Percentiles rank a stretch among this genome's conserved stretches.
Evolutionary conservation across 2,113 vertebrate species (phyloP).

Genomic region (Passer domesticus): DNA sequence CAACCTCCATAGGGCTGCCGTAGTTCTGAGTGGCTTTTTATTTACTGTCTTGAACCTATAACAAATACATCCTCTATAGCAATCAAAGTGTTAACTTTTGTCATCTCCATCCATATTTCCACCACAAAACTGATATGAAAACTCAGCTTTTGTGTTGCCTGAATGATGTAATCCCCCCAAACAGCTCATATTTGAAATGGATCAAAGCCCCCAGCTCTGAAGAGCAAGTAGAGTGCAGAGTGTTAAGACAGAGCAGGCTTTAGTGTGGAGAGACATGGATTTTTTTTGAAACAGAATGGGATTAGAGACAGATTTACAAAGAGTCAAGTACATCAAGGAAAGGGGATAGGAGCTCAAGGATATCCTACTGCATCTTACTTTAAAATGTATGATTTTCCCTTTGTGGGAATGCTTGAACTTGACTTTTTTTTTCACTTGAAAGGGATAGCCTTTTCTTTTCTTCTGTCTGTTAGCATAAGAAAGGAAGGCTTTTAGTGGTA

Average conservation of each 20-base stretch:
- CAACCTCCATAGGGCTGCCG: not conserved
- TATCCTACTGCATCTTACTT: not conserved
- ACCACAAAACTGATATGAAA: not conserved
- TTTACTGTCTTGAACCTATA: not conserved
- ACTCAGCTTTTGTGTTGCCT: not conserved
- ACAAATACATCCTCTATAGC: not conserved
- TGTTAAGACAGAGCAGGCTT: not conserved
- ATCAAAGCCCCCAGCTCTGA: not conserved
- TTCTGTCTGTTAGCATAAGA: conserved; percentile 5
- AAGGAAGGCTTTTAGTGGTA: not conserved
- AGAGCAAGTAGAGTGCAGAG: not conserved
- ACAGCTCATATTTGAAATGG: not conserved
- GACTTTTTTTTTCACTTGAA: not conserved
- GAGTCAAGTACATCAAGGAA: not conserved
- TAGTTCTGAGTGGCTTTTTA: not conserved
- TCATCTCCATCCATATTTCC: not conserved
- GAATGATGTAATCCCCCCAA: not conserved
- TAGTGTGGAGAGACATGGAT: not conserved
- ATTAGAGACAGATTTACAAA: not conserved
- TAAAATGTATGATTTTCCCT: not conserved
- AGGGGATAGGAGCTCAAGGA: not conserved
- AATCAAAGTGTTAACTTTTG: not conserved
- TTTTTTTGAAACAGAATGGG: not conserved
- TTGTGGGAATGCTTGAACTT: not conserved
- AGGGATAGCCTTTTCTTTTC: not conserved